These are phyloP conservation scores for Crematogaster levior DNA, from an alignment of 2,888 invertebrate genomes.

Conservation along the genomic window DNA sequence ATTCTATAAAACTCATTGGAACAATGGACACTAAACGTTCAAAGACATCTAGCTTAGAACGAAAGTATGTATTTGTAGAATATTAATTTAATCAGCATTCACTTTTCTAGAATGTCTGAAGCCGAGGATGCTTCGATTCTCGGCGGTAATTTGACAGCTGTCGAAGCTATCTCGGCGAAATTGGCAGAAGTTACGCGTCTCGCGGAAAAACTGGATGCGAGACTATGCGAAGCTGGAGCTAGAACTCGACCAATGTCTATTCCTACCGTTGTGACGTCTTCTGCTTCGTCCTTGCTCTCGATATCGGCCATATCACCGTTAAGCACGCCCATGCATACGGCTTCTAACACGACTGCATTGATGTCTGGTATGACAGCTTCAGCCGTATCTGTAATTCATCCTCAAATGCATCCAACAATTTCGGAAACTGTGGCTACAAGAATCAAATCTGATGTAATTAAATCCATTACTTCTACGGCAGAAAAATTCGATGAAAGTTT, in stretches of 20 bases:
- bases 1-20: neutral
- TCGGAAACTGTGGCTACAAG: neutral
- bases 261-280: conserved; percentile 68
- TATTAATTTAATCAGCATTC: neutral
- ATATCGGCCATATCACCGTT: conserved; percentile 58
- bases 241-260: conserved; percentile 77
- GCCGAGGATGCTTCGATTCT: conserved; percentile 72
- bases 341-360: conserved; percentile 34
- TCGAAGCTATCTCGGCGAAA: conserved; percentile 89
- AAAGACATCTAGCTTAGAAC: neutral
- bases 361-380: neutral
- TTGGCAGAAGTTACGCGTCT: conserved; percentile 89
- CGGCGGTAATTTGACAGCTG: conserved; percentile 87
- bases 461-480: neutral
- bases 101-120: conserved; percentile 79
- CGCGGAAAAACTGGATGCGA: conserved; percentile 89
- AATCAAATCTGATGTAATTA: conserved; percentile 1
- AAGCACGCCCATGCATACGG: conserved; percentile 40
- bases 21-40: neutral
- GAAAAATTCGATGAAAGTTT: neutral
- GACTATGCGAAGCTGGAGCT: conserved; percentile 83
- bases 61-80: conserved; percentile 6
- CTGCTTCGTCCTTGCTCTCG: conserved; percentile 66
- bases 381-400: neutral
- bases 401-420: conserved; percentile 1